Base-by-base conservation (phyloP, 2,888 invertebrate species). In the Drosophila multiciliata region DNA sequence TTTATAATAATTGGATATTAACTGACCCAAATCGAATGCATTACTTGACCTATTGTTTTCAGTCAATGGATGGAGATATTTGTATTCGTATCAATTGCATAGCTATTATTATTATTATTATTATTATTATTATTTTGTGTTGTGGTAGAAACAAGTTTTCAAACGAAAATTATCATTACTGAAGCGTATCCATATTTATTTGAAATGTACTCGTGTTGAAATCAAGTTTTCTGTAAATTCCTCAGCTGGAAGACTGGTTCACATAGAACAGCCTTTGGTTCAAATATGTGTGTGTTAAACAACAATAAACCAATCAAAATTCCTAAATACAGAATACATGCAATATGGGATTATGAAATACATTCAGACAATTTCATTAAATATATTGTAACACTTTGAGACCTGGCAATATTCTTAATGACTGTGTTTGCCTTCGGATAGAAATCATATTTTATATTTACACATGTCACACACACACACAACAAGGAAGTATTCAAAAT, bases 391-490 rank as follows among this genome's bases (percentile, higher is more conserved):
- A 73, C 60, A 62, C 20, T 61, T 52, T 35, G 50, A 49, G 49
- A 53, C 42, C n/a, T n/a, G 20, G 45, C 20, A 33, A n/a, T n/a
- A 38, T 32, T 36, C 40, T 29, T 69, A 78, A 80, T 73, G 74
- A 65, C 62, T 66, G 53, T 59, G 74, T 78, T 78, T 68, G 83
- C 83, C 82, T 82, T 82, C 80, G 68, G 35, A 49, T 55, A 77
- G 66, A 73, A 77, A 78, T 73, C 76, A 72, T 78, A 62, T 80
- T 78, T 83, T 68, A 64, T 74, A 74, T 64, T 77, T 67, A 81
- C 64, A 78, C 66, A 67, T 60, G 63, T 66, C 66, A 62, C 53
- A 65, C 52, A 52, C 50, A 73, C 53, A 61, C 53, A 55, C 29
- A 68, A 68, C 69, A 70, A 75, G 75, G 75, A 75, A 75, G 75